Evolutionary conservation across 2,888 invertebrate species (phyloP).

Genomic region (Ochlodes sylvanus): DNA sequence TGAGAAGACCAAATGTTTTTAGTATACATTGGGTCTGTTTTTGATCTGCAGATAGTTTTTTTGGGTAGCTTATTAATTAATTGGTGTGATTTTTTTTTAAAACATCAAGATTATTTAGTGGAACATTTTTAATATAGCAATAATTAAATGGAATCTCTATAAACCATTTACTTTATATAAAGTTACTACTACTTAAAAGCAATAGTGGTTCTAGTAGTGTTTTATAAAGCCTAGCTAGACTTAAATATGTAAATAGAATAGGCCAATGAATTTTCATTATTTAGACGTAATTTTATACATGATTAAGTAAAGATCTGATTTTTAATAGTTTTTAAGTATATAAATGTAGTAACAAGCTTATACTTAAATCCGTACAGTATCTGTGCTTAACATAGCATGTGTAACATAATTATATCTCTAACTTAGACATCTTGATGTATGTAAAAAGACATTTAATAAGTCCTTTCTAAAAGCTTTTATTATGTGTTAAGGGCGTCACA

Average conservation of each 20-base stretch:
- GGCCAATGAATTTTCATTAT: neutral
- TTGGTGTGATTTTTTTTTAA: neutral
- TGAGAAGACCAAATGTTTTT: conserved; percentile 13
- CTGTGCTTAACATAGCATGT: too few relatives aligned
- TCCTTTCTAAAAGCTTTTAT: too few relatives aligned
- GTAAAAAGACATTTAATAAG: too few relatives aligned
- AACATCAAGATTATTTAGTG: neutral
- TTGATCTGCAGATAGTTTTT: neutral
- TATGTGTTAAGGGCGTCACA: too few relatives aligned
- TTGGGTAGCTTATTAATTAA: neutral
- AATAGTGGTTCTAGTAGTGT: conserved; percentile 20
- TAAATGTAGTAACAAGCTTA: neutral
- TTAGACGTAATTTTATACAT: neutral
- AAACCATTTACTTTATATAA: neutral
- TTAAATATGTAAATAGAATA: neutral
- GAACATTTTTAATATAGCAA: neutral
- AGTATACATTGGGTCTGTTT: conserved; percentile 12
- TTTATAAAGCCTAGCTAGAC: neutral
- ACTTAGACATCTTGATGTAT: too few relatives aligned
- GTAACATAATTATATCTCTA: neutral
- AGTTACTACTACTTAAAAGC: neutral
- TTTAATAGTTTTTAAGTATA: neutral
- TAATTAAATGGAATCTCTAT: conserved; percentile 14
- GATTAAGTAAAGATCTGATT: conserved; percentile 11
- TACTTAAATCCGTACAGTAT: conserved; percentile 7